Base-by-base conservation (phyloP, 2,888 invertebrate genomes). In the Miltochrista miniata region DNA sequence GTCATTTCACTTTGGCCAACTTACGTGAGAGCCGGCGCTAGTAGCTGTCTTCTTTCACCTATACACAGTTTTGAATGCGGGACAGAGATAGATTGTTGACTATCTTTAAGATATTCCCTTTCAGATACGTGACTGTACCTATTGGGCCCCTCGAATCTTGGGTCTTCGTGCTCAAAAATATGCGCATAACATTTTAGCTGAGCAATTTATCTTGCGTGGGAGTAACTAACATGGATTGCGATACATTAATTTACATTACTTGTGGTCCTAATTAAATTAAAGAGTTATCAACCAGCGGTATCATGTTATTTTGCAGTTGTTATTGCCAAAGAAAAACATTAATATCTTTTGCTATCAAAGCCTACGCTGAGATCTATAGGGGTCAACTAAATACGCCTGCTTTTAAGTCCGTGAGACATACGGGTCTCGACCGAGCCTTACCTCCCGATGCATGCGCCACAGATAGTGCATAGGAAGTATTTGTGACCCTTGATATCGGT, bases 1-100 rank as follows among this genome's bases (percentile, higher is more conserved):
- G 90, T 90, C 90, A 90, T 90, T 90, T 90, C 90, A 80, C 90
- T 90, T 88, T 90, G 90, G 83, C 90, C 90, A 88, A 91, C 90
- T 89, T 91, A 88, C 83, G 77, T 70, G 76, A 73, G 70, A 74
- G 75, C 70, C 70, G 69, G 74, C 74, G 75, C 72, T 70, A 76
- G 75, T 61, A 48, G 54, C 76, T 74, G 64, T 81, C 80, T 72
- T 68, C 66, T 77, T 80, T 76, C 70, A 66, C 72, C 69, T 45
- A 57, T 51, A 54, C 56, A 65, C 48, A 56, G 53, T 54, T 38
- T 47, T 46, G 12, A 52, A 38, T 31, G 81, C 48, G 59, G 37
- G 71, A 83, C 60, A 65, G 76, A 76, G 81, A 85, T 53, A 51
- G 51, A 39, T 46, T 50, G 39, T 55, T 51, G 46, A 61, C 64